Evolutionary conservation across 1,140 invertebrate genomes (phyloP).

Genomic region (Drosophila auraria): DNA sequence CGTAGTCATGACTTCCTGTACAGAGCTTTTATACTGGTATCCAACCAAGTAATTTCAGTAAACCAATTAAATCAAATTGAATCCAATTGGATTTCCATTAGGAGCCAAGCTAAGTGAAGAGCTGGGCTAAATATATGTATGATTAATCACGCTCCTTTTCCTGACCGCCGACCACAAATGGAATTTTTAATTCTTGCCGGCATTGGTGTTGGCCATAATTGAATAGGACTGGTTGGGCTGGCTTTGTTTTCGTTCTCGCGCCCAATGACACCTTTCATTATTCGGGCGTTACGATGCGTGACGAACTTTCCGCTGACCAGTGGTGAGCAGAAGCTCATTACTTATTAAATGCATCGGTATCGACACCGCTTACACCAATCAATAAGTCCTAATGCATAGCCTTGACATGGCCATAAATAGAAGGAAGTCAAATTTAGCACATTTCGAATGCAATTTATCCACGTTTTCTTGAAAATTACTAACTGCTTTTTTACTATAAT

Average conservation of each 20-base stretch:
- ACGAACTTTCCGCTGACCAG: conserved; percentile 29
- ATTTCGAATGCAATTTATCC: conserved; percentile 8
- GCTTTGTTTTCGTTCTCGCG: conserved; percentile 48
- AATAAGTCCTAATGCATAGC: conserved; percentile 49
- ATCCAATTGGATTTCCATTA: conserved; percentile 36
- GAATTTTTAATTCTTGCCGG: conserved; percentile 64
- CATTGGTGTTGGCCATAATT: conserved; percentile 42
- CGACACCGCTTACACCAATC: conserved; percentile 48
- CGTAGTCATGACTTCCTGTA: not conserved
- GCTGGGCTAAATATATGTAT: conserved; percentile 22
- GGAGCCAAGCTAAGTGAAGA: conserved; percentile 22
- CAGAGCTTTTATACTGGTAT: not conserved
- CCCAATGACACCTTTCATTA: conserved; percentile 37
- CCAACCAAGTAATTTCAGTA: conserved; percentile 5
- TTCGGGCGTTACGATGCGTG: conserved; percentile 48
- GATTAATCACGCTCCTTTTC: conserved; percentile 33
- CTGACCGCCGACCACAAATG: conserved; percentile 28
- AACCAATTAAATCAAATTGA: conserved; percentile 38
- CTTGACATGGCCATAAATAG: conserved; percentile 45
- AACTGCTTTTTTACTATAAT: too few relatives aligned
- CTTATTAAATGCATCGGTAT: conserved; percentile 46
- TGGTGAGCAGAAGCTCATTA: conserved; percentile 40
- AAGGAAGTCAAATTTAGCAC: conserved; percentile 9
- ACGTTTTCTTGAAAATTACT: not conserved
- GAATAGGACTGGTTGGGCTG: conserved; percentile 48